Evolutionary conservation across 2,113 vertebrate species (phyloP), one percentile per base, ranked within the genome.

Genomic region (Carassius auratus): DNA sequence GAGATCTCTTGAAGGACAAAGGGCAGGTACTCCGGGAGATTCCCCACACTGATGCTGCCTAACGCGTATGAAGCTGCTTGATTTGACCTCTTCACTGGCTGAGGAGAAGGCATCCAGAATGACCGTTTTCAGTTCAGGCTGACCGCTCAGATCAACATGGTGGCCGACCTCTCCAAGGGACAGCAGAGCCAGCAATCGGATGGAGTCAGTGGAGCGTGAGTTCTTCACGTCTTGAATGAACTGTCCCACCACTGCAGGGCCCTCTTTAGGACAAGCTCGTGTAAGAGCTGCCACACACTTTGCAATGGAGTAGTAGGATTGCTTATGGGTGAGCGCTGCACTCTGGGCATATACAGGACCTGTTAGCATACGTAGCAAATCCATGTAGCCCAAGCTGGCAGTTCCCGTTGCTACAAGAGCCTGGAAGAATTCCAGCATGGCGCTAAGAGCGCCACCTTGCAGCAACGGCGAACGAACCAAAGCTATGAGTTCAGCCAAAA

Each of bases 221-320:
- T 99, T 99, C 95, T 99, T 99, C 91, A 99, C 98, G 2, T 99
- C 98, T 93, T 99, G 98, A 91, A 99, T 99, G 92, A 99, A 99
- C 92, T 99, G 98, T 86, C 97, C 97, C 76, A 99, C 98, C 33
- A 99, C 98, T 2, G 98, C 98, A 0, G 98, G 98, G 3, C 98
- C 98, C 89, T 99, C 97, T 85, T 95, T 96, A 84, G 98, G 98
- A 88, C 98, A 99, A 71, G 98, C 98, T 85, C 97, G 93, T 76
- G 98, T 99, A 80, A 99, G 97, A 45, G 98, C 98, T 14, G 98
- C 98, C 57, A 99, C 98, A 85, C 98, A 99, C 90, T 99, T 99
- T 90, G 98, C 98, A 93, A 99, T 99, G 91, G 98, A 99, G 94
- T 98, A 99, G 81, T 99, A 99, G 36, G 98, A 98, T 92, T 99